A percentile compares a stretch with the other conserved stretches of the same genome.
These are phyloP conservation scores for Bubalus kerabau DNA, from an alignment of 2,113 vertebrate species.

Conservation along the genomic window DNA sequence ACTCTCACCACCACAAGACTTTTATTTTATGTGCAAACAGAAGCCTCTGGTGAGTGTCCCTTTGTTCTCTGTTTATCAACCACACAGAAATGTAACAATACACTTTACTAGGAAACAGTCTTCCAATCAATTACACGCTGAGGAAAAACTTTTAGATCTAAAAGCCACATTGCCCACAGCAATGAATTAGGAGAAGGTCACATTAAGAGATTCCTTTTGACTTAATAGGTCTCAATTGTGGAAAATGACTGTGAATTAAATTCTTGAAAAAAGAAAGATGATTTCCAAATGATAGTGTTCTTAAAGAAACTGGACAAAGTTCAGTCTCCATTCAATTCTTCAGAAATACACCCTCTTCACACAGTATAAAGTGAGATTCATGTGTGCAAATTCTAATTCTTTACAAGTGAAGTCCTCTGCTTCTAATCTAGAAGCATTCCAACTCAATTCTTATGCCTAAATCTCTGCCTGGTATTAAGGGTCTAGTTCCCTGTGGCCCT, in stretches of 20 bases:
- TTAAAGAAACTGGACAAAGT: not conserved
- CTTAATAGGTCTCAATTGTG: not conserved
- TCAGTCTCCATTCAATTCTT: not conserved
- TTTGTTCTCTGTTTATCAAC: constrained; percentile 47
- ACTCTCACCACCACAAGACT: constrained; percentile 29
- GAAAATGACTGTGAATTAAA: not conserved
- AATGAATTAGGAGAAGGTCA: not conserved
- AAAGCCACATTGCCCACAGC: not conserved
- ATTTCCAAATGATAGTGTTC: not conserved
- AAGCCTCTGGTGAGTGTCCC: constrained; percentile 16
- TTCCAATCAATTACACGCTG: not conserved
- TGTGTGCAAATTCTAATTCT: not conserved
- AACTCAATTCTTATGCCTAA: not conserved
- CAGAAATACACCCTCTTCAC: not conserved
- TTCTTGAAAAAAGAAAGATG: not conserved
- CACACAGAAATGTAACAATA: constrained; percentile 32
- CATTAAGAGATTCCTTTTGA: not conserved
- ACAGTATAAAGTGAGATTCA: not conserved
- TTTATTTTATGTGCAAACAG: constrained; percentile 56
- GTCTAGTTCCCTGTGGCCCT: no score
- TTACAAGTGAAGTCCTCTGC: not conserved
- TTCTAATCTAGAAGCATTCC: not conserved
- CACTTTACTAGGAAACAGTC: constrained; percentile 32
- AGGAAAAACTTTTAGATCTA: not conserved
- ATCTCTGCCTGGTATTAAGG: not conserved